phyloP scores from a whole-genome alignment of 2,797 vertebrate genomes.

The Melanitta fusca region DNA sequence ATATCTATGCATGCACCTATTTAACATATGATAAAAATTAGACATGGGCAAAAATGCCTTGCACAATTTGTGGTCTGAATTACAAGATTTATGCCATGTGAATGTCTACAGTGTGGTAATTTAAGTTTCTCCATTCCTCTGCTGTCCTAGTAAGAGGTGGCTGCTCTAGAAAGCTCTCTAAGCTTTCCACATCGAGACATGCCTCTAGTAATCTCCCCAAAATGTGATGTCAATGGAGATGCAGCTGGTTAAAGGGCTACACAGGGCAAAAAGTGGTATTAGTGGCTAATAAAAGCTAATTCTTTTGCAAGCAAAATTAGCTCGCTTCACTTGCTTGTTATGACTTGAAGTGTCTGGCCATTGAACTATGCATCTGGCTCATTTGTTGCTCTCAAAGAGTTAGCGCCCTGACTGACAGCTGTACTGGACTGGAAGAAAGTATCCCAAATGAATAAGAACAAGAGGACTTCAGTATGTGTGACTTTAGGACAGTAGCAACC shows the following conservation, averaged over 20 bases:
- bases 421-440: constrained; percentile 62
- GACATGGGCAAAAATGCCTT: neutral
- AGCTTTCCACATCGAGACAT: constrained; percentile 39
- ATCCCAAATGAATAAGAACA: constrained; percentile 63
- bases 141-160: neutral
- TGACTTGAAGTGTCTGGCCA: constrained; percentile 77
- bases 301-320: constrained; percentile 78
- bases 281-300: constrained; percentile 75
- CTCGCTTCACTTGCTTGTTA: constrained; percentile 76
- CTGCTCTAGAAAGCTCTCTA: constrained; percentile 42
- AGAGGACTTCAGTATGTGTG: constrained; percentile 35
- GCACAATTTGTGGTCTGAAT: neutral
- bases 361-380: constrained; percentile 74
- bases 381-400: constrained; percentile 76
- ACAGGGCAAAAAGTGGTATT: constrained; percentile 67
- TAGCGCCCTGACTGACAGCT: constrained; percentile 56
- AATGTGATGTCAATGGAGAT: constrained; percentile 65
- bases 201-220: constrained; percentile 49
- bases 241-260: constrained; percentile 68
- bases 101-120: neutral
- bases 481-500: constrained; percentile 54
- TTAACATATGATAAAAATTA: neutral
- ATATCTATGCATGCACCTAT: neutral
- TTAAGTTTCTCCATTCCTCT: neutral
- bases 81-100: neutral